Conservation (phyloP, 2,113 vertebrate genomes). For the Chlamydotis undulata region DNA sequence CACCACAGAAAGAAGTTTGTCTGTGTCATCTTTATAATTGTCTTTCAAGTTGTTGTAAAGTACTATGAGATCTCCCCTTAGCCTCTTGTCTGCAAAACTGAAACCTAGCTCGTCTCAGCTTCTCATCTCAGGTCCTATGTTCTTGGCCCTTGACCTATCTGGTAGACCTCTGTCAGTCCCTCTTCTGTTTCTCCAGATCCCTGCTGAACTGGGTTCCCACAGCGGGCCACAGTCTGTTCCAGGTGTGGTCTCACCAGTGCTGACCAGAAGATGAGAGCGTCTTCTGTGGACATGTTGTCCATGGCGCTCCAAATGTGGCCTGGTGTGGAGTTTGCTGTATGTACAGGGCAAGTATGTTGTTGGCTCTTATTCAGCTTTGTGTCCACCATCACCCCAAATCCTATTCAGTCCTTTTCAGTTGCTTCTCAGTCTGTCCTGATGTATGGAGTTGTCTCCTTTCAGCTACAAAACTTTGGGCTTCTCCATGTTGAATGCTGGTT, state of each 20-base stretch:
- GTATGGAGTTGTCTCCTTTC: neutral
- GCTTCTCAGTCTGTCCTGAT: neutral
- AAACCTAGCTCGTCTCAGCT: neutral
- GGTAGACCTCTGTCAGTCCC: neutral
- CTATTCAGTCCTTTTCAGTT: neutral
- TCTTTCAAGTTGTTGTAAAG: neutral
- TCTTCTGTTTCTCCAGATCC: neutral
- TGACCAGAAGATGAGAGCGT: neutral
- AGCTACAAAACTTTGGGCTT: neutral
- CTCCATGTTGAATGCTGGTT: neutral
- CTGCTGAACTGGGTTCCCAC: neutral
- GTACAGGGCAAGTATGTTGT: accelerated
- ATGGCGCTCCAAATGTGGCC: neutral
- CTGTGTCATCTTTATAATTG: neutral
- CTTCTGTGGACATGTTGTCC: neutral
- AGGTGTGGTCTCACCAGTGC: neutral
- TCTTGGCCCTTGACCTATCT: neutral
- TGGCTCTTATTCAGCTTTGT: neutral
- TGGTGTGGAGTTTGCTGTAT: neutral
- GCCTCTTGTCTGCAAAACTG: neutral
- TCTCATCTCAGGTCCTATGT: neutral
- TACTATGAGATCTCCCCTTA: neutral
- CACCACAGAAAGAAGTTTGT: neutral
- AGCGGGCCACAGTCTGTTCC: neutral
- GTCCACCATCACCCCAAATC: neutral